Conservation (phyloP, 2,797 vertebrate genomes). For the Hephaestus fuliginosus region DNA sequence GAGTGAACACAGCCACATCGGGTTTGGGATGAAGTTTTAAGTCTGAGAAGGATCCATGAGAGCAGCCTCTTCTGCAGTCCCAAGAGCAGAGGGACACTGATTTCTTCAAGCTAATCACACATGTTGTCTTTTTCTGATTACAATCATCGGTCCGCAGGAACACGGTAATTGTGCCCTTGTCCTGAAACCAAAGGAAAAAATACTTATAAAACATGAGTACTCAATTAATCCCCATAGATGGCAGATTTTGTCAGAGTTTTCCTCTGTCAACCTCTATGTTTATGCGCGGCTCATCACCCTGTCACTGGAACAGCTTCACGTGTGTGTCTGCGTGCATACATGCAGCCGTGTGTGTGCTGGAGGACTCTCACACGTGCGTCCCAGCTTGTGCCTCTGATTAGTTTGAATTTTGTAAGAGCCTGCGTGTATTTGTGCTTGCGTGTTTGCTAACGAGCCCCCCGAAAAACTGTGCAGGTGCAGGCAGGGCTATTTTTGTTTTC, state of each 20-base stretch:
- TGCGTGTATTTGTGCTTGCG: not conserved
- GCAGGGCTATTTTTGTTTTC: no score
- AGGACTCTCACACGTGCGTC: not conserved
- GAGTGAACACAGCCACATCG: conserved; percentile 1
- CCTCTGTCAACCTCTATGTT: conserved; percentile 40
- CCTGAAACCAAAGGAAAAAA: conserved; percentile 11
- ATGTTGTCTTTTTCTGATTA: not conserved
- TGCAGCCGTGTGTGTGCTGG: not conserved
- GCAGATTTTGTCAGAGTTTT: conserved; percentile 10
- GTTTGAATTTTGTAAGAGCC: conserved; percentile 5
- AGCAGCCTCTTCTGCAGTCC: not conserved
- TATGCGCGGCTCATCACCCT: conserved; percentile 24
- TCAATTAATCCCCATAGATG: not conserved
- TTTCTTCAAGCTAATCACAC: conserved; percentile 3
- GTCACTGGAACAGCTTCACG: not conserved
- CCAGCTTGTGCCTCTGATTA: conserved; percentile 2
- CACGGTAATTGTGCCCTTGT: not conserved
- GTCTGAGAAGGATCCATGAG: not conserved
- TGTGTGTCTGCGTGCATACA: not conserved
- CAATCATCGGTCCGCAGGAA: not conserved
- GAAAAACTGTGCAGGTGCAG: no score
- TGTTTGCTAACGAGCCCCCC: conserved; percentile 8
- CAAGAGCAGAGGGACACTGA: not conserved
- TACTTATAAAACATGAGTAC: not conserved
- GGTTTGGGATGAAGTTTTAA: not conserved